Percentiles rank a stretch among this genome's conserved stretches.
These are phyloP conservation scores for Yponomeuta malinellus DNA, from an alignment of 2,888 invertebrate species.

Conservation along the genomic window DNA sequence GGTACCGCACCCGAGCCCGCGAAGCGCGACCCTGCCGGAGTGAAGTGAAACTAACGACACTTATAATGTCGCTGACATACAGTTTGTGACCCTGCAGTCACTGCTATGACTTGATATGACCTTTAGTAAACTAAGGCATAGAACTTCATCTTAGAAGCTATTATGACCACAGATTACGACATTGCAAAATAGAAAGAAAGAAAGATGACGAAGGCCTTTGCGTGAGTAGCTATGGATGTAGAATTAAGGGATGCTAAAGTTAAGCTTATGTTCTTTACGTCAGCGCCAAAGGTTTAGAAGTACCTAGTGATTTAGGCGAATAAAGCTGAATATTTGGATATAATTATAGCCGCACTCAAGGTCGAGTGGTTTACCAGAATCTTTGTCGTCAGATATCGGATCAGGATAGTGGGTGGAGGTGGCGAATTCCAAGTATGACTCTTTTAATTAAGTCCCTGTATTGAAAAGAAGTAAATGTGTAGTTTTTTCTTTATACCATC, in stretches of 20 bases:
- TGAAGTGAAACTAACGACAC: not conserved
- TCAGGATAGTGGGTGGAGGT: too few species aligned
- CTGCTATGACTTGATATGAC: not conserved
- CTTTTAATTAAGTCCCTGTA: too few species aligned
- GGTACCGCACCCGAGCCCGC: constrained; percentile 4
- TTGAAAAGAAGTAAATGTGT: too few species aligned
- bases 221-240: too few species aligned
- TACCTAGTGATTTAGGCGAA: not conserved
- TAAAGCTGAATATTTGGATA: not conserved
- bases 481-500: too few species aligned
- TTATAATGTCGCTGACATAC: not conserved
- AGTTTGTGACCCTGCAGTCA: not conserved
- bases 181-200: not conserved
- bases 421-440: too few species aligned
- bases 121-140: too few species aligned
- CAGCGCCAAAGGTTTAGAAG: not conserved
- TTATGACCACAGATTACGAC: not conserved
- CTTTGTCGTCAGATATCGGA: too few species aligned
- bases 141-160: not conserved
- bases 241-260: not conserved
- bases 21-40: not conserved
- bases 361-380: not conserved
- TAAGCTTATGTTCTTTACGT: not conserved
- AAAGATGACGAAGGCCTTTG: too few species aligned
- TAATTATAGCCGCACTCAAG: not conserved